These are phyloP conservation scores for Agelas oroides DNA, from an alignment of 37 sponge, comb jelly and placozoan species.

Conservation along the genomic window DNA sequence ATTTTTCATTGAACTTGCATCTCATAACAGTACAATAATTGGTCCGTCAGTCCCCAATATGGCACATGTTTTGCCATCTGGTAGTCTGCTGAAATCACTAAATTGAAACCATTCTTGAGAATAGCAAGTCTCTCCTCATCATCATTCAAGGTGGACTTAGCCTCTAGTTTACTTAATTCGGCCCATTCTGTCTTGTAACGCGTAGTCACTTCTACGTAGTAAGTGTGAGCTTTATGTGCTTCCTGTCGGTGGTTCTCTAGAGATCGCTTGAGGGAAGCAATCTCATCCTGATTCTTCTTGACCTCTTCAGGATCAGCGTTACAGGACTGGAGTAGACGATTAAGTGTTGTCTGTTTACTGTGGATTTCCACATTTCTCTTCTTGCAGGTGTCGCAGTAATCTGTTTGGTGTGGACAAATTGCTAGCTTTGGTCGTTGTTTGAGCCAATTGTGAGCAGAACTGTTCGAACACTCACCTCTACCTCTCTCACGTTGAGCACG, in stretches of 20 bases:
- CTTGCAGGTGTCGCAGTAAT: constrained; percentile 52
- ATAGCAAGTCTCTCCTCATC: neutral
- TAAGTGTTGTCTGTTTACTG: constrained; percentile 29
- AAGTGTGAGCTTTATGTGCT: constrained; percentile 36
- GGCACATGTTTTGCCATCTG: no score
- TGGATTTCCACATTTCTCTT: constrained; percentile 11
- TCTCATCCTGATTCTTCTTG: neutral
- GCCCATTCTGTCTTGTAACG: constrained; percentile 6
- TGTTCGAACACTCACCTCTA: no score
- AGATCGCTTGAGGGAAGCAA: no score
- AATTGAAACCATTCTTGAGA: constrained; percentile 28
- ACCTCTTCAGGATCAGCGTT: constrained; percentile 1
- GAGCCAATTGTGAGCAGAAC: constrained; percentile 39
- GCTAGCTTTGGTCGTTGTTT: constrained; percentile 32
- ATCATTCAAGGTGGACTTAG: neutral
- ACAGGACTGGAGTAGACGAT: constrained; percentile 29
- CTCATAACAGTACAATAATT: no score
- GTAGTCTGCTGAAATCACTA: no score
- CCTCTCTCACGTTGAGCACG: neutral
- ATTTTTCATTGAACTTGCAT: no score
- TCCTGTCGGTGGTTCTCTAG: constrained; percentile 24
- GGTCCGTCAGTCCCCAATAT: no score
- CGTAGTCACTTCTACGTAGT: constrained; percentile 14
- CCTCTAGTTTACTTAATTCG: neutral
- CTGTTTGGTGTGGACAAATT: constrained; percentile 40